Evolutionary conservation across 2,888 invertebrate genomes (phyloP), one percentile per base, ranked within the genome.

Genomic region (Clistopyga incitator): DNA sequence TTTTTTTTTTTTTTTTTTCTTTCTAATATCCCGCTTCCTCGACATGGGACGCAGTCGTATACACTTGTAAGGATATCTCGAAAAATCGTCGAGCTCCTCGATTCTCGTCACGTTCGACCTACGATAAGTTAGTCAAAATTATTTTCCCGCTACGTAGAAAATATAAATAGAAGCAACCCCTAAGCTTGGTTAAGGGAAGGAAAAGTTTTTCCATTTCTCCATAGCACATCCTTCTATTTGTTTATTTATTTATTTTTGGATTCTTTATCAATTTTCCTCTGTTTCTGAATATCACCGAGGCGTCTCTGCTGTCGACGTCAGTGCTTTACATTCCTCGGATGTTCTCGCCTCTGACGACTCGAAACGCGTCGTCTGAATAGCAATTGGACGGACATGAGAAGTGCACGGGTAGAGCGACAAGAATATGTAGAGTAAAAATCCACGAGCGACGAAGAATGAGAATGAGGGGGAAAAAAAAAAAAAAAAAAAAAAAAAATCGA

Each of bases 311-410:
- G 23, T 10, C 23, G 54, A 42, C 29, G 13, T 23, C 52, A 20
- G 75, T 25, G 76, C 65, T 65, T 38, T 76, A 45, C 52, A 54
- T 76, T 76, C 65, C 65, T 25, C n/a, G 65, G 54, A 74, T 68
- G 45, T 70, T 74, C 70, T 42, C 8, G 45, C 64, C 75, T 13
- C 59, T 74, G 59, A 34, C 45, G 56, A 52, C 64, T 54, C 50
- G 38, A 70, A 70, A 64, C 29, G 23, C 64, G 75, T 15, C 74
- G 70, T 75, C 45, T 56, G 82, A 78, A 78, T 82, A 75, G 64
- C 64, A 75, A 82, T 65, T 11, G 64, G 74, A 75, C 42, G 34
- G 29, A 50, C 47, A 68, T 70, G 54, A 47, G 52, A 42, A 10
- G 38, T 20, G 34, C n/a, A 42, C 1, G 18, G 25, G 23, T 38